Evolutionary conservation across 35 echinoderm and acorn worm species (phyloP).

Genomic region (Acanthaster planci): DNA sequence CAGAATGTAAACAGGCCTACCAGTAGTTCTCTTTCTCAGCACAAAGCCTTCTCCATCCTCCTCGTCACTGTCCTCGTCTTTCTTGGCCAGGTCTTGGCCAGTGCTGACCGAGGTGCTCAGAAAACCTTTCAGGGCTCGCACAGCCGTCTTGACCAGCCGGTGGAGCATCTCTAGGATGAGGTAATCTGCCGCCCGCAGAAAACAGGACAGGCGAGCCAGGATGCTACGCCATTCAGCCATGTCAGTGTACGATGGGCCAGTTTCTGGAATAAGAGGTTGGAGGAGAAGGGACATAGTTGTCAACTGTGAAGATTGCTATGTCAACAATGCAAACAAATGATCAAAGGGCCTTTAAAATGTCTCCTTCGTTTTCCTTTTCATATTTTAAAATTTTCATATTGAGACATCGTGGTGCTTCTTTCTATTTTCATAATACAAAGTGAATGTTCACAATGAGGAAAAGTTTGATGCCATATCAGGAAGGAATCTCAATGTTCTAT

Average conservation of each 20-base stretch:
- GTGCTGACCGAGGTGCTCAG: slow-evolving; percentile 66
- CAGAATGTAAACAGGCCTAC: background rate
- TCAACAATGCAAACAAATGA: no score
- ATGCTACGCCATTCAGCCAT: slow-evolving; percentile 97
- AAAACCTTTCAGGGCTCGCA: slow-evolving; percentile 59
- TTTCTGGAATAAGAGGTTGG: slow-evolving; percentile 40
- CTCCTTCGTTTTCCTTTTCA: no score
- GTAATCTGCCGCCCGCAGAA: slow-evolving; percentile 92
- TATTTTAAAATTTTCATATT: no score
- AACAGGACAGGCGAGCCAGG: slow-evolving; percentile 73
- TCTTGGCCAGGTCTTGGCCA: slow-evolving; percentile 52
- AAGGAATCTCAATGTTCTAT: no score
- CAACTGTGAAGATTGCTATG: no score
- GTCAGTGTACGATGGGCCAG: slow-evolving; percentile 89
- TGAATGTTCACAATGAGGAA: no score
- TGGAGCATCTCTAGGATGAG: slow-evolving; percentile 91
- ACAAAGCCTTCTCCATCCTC: slow-evolving; percentile 20
- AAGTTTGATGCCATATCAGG: no score
- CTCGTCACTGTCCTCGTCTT: slow-evolving; percentile 53
- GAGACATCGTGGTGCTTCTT: no score
- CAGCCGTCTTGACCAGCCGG: slow-evolving; percentile 87
- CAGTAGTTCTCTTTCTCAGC: slow-evolving; percentile 44
- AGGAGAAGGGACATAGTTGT: background rate
- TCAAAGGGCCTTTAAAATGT: no score
- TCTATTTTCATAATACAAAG: no score